Evolutionary conservation across 2,888 invertebrate genomes (phyloP), one percentile per base, ranked within the genome.

Genomic region (Sarcophaga caerulescens): DNA sequence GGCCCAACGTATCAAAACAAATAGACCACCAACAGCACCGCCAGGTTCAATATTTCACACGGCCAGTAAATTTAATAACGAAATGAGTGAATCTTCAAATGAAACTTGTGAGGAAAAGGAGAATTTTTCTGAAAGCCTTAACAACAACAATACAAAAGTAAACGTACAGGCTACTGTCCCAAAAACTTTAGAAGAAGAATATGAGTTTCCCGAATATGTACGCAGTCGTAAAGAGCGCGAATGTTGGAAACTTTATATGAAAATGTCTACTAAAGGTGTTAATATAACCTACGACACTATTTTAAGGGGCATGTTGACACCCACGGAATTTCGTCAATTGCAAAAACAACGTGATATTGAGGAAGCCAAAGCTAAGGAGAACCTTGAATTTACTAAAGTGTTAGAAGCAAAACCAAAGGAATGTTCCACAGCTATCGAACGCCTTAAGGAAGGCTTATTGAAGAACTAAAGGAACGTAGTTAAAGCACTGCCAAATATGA

Each of bases 231-330:
- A 95, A 89, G 95, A 95, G 88, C 94, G 94, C 74, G 95, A 96
- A 91, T 96, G 96, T 89, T 96, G 96, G 96, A 95, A 95, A 83
- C 93, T 96, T 87, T 96, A 95, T 89, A 94, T 94, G 87, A 95
- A 95, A 92, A 96, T 96, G 95, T 94, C 94, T 57, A 95, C 95
- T 81, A 96, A 95, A 89, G 96, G 96, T 0, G 94, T 96, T 19
- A 94, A 94, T 74, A 95, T 96, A 4, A 95, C 95, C 6, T 96
- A 95, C 88, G 96, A 96, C 86, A 96, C 96, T 0, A 95, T 96
- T 65, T 90, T 96, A 71, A 94, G 96, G 88, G 96, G 96, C 59
- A 95, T 96, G 95, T 91, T 96, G 87, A 96, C 96, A 11, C 96
- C 96, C 5, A 96, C 96, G 0, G 96, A 96, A 91, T 96, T 96